Percentiles rank a stretch among this genome's conserved stretches.
phyloP scores from a whole-genome alignment of 2,797 vertebrate species.

The Rallus crepitans region DNA sequence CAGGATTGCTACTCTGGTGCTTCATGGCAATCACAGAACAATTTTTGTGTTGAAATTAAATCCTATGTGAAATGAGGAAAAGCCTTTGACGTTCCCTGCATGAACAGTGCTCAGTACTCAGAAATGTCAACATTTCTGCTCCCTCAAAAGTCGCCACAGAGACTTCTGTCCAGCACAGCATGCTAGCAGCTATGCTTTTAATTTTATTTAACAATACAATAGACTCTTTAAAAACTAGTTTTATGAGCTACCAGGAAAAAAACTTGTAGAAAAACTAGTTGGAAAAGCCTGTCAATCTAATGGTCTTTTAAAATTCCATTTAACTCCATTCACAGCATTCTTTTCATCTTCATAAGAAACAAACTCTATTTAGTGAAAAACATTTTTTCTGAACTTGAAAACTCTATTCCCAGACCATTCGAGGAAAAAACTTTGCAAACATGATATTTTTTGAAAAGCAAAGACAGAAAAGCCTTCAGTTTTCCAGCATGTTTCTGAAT shows the following conservation, averaged over 20 bases:
- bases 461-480: not conserved
- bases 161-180: not conserved
- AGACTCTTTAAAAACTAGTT: not conserved
- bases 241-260: not conserved
- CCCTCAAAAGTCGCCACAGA: not conserved
- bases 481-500: constrained; percentile 16
- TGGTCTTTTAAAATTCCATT: not conserved
- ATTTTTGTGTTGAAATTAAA: not conserved
- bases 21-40: not conserved
- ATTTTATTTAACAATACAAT: not conserved
- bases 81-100: not conserved
- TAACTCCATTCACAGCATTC: not conserved
- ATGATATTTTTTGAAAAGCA: not conserved
- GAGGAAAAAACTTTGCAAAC: not conserved
- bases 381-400: not conserved
- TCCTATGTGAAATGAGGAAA: not conserved
- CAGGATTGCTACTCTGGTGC: not conserved
- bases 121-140: not conserved
- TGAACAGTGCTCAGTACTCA: not conserved
- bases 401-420: not conserved
- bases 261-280: not conserved
- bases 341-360: not conserved
- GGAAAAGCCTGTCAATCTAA: not conserved
- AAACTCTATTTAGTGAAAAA: not conserved
- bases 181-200: not conserved